Conservation (phyloP, 2,113 vertebrate genomes). For the Heterochromis multidens region DNA sequence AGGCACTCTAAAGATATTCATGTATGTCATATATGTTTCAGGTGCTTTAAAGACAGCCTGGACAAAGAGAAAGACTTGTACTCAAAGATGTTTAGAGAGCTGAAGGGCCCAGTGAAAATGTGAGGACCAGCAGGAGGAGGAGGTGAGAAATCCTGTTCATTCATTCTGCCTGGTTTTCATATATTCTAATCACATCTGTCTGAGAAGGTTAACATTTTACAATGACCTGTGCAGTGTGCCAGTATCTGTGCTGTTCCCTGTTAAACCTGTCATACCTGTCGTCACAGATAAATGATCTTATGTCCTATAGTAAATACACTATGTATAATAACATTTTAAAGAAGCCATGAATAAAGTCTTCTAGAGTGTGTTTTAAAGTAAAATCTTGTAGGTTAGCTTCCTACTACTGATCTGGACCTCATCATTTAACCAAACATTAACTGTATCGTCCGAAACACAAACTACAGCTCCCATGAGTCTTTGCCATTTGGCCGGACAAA, state of each 20-base stretch:
- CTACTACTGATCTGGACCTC: background rate
- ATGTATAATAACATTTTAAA: background rate
- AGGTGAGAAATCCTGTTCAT: background rate
- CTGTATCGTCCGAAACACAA: background rate
- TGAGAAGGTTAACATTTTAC: background rate
- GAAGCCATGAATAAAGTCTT: background rate
- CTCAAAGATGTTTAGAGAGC: slow-evolving; percentile 69
- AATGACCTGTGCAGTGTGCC: background rate
- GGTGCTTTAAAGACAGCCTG: slow-evolving; percentile 63
- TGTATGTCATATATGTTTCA: slow-evolving; percentile 14
- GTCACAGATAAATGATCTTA: background rate
- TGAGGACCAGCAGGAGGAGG: background rate
- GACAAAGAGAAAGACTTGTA: slow-evolving; percentile 73
- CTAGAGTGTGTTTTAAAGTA: background rate
- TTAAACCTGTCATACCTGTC: background rate
- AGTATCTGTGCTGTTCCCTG: background rate
- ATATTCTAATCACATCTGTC: fast-evolving
- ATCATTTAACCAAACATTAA: background rate
- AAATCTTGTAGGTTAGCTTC: background rate
- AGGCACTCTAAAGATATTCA: background rate
- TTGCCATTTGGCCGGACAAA: background rate
- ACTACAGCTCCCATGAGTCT: background rate
- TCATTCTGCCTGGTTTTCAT: background rate
- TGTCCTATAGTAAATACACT: background rate
- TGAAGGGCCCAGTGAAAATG: slow-evolving; percentile 12